Evolutionary conservation across 2,888 invertebrate genomes (phyloP), one percentile per base, ranked within the genome.

Genomic region (Thelaira solivaga): DNA sequence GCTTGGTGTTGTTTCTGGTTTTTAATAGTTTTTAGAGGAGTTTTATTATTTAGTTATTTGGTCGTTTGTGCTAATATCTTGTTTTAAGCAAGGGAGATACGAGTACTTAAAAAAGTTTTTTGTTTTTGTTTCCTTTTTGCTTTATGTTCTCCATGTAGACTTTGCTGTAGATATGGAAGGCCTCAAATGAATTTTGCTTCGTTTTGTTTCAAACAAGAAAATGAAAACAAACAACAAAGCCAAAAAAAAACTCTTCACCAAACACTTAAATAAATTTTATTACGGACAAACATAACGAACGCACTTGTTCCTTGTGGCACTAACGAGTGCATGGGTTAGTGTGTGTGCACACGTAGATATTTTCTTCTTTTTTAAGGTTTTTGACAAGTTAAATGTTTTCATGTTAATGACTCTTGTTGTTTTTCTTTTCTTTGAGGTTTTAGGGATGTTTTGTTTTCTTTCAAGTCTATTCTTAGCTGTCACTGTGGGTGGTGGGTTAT

Each of bases 401-500:
- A 72, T 77, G 76, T 73, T 72, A 77, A 73, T 68, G 64, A 69
- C 73, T 74, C 78, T 53, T 76, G n/a, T n/a, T n/a, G n/a, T n/a
- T n/a, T n/a, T n/a, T n/a, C n/a, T n/a, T n/a, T n/a, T n/a, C n/a
- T 62, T 39, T 45, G 51, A 65, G 69, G 57, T 34, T 75, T 71
- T 61, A 64, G 78, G 78, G 78, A 65, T 74, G 78, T 74, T 49
- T 22, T 51, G 6, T 59, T n/a, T 45, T 18, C 24, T 22, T 31
- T 11, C 18, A 31, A 22, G 47, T 31, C 26, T n/a, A 49, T 57
- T 47, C 49, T 29, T 29, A 11, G n/a, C 45, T 61, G 55, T 55
- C 64, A 39, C 75, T 51, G 78, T 78, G 78, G 78, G 78, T 79
- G 79, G 79, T 76, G 47, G 71, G 59, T 79, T n/a, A n/a, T n/a